Evolutionary conservation across 2,888 invertebrate species (phyloP).

Genomic region (Phyto melanocephala): DNA sequence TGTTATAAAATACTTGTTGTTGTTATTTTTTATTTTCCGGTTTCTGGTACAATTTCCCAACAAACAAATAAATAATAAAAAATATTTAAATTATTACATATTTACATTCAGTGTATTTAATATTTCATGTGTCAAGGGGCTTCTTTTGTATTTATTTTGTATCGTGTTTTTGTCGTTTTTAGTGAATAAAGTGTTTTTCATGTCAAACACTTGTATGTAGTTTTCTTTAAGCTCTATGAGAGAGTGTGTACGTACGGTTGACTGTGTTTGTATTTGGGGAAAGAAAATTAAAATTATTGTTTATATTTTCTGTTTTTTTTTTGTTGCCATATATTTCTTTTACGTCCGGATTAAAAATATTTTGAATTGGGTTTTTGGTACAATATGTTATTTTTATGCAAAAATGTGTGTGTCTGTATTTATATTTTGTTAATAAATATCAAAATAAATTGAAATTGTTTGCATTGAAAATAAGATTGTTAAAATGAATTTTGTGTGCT

Average conservation of each 20-base stretch:
- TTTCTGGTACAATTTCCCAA: slow-evolving; percentile 18
- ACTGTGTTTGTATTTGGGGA: background rate
- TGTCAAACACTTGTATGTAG: slow-evolving; percentile 30
- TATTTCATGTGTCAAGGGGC: slow-evolving; percentile 22
- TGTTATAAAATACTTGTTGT: background rate
- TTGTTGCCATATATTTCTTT: background rate
- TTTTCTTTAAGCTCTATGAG: background rate
- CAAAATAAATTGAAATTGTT: background rate
- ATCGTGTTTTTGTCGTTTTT: slow-evolving; percentile 22
- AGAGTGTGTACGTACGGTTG: background rate
- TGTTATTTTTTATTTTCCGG: slow-evolving; percentile 29
- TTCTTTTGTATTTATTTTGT: background rate
- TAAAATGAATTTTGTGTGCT: background rate
- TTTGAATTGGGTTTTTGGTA: slow-evolving; percentile 33
- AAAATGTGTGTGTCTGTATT: background rate
- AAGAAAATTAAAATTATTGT: slow-evolving; percentile 49
- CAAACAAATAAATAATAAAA: slow-evolving; percentile 23
- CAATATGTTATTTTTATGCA: slow-evolving; percentile 26
- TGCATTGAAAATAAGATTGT: background rate
- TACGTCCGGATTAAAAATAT: background rate
- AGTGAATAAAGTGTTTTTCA: slow-evolving; percentile 42
- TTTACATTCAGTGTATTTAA: background rate
- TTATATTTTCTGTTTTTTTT: no score
- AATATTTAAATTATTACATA: background rate
- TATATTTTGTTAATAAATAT: background rate